Evolutionary conservation across 2,113 vertebrate species (phyloP), one percentile per base, ranked within the genome.

Genomic region (Caranx melampygus): DNA sequence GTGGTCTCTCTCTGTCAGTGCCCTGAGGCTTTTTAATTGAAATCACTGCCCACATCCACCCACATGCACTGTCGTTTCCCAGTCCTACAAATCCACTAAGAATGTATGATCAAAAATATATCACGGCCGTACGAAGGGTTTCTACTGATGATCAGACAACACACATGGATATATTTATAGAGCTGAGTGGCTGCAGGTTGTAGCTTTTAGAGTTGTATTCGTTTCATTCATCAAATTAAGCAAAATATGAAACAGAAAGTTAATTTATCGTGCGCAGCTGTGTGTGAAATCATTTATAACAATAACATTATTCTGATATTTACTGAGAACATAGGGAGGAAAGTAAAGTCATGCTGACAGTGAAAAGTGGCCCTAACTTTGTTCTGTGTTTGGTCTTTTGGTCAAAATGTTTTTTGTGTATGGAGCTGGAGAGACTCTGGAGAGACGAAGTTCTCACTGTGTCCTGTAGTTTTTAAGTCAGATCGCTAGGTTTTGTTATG

Each of bases 11-110:
- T 18, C 20, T 33, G 47, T n/a, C 5, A 75, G 66, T 40, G 64
- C 59, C 82, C 63, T 33, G 55, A 74, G 75, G 73, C 60, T 12
- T 13, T 64, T 77, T 80, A 71, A 84, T 79, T 86, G 63, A 74
- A 73, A 77, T 52, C 73, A 1, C 65, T 66, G 83, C 74, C 75
- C 70, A 66, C 83, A 52, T 84, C 57, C 66, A 21, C 86, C 78
- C 71, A 78, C 83, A 65, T 40, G 31, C 20, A 8, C 65, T 70
- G 62, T 62, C 51, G 45, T 65, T 62, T 67, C 45, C 31, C 75
- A 70, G 10, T 62, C 71, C 31, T 15, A 51, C 21, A 68, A 61
- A 72, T 54, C 54, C 26, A 63, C 57, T 75, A 57, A 63, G 47
- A n/a, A 65, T 33, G 4, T 81, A 76, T 64, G 18, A 74, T 81